Percentiles rank a stretch among this genome's conserved stretches.
These are phyloP conservation scores for Poeciliopsis turrubarensis DNA, from an alignment of 2,113 vertebrate genomes.

Conservation along the genomic window DNA sequence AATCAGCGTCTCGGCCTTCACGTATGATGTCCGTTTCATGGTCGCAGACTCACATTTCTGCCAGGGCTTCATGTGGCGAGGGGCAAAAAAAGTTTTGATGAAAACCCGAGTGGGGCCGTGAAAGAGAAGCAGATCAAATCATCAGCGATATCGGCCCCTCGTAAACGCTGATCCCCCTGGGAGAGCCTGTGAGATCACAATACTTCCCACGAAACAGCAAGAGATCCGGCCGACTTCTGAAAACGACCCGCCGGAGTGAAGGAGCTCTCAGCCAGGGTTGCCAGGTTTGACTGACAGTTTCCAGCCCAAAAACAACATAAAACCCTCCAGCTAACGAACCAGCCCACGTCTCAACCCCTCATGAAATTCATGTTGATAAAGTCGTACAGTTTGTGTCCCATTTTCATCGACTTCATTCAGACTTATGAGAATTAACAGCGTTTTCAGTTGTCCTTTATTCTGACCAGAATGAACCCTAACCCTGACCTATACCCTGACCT, in stretches of 20 bases:
- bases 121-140: conserved; percentile 75
- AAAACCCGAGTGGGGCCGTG: conserved; percentile 69
- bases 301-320: too few species aligned
- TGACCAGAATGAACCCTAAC: too few species aligned
- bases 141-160: conserved; percentile 60
- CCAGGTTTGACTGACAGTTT: too few species aligned
- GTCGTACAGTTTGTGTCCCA: too few species aligned
- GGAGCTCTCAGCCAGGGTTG: conserved; percentile 29
- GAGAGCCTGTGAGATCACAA: conserved; percentile 72
- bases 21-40: conserved; percentile 61
- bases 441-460: too few species aligned
- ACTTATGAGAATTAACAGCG: too few species aligned
- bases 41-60: conserved; percentile 52
- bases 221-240: conserved; percentile 64
- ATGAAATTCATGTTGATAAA: too few species aligned
- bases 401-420: too few species aligned
- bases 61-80: conserved; percentile 51
- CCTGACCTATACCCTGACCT: too few species aligned
- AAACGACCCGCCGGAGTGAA: conserved; percentile 59
- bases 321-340: too few species aligned
- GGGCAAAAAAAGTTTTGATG: conserved; percentile 62
- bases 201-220: conserved; percentile 77
- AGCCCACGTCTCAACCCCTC: too few species aligned
- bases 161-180: conserved; percentile 66
- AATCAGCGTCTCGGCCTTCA: conserved; percentile 60